A percentile compares a stretch with the other conserved stretches of the same genome.
These are phyloP conservation scores for Steinernema feltiae DNA, from an alignment of 1,140 invertebrate species.

Conservation along the genomic window DNA sequence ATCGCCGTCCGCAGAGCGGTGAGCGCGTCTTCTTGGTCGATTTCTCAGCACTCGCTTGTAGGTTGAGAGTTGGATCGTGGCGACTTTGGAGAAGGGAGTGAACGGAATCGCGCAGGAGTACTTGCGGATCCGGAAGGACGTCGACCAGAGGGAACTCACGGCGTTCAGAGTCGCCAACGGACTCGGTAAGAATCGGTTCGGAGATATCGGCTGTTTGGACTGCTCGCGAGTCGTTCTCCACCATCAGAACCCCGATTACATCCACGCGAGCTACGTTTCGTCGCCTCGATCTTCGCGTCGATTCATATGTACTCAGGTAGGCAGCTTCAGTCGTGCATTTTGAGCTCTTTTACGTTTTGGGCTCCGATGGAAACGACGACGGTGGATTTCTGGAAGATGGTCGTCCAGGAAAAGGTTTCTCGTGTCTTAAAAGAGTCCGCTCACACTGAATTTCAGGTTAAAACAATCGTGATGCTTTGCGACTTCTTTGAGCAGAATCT, in stretches of 20 bases:
- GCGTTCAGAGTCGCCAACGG: not conserved
- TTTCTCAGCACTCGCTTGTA: not conserved
- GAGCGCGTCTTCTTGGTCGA: not conserved
- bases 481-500: constrained; percentile 15
- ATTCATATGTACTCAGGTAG: constrained; percentile 23
- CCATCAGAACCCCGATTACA: not conserved
- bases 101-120: not conserved
- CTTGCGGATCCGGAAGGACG: not conserved
- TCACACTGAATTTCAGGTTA: too few species aligned
- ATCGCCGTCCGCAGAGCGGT: not conserved
- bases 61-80: not conserved
- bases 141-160: not conserved
- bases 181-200: constrained; percentile 13
- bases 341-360: not conserved
- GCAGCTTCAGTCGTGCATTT: not conserved
- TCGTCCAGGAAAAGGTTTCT: constrained; percentile 20
- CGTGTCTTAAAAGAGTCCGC: too few species aligned
- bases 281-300: not conserved
- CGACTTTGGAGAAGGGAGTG: constrained; percentile 19
- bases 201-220: constrained; percentile 12
- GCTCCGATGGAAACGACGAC: constrained; percentile 7
- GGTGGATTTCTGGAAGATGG: constrained; percentile 17
- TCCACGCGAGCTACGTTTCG: constrained; percentile 17
- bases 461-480: constrained; percentile 16
- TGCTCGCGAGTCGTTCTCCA: constrained; percentile 4